Base-by-base conservation (phyloP, 2,113 vertebrate species). In the Pteronura brasiliensis region DNA sequence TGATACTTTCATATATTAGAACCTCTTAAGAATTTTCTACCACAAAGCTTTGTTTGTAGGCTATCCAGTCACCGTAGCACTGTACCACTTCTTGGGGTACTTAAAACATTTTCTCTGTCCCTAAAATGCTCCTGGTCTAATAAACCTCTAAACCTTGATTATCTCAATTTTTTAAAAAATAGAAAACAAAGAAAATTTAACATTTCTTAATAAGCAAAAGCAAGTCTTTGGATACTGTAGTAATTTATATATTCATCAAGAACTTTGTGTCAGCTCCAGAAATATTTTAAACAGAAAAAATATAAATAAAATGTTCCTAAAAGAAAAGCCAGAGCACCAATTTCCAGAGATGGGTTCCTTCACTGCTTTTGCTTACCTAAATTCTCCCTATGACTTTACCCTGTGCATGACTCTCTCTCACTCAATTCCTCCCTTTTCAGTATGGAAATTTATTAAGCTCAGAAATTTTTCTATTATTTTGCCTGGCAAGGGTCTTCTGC, bases 211-310 rank as follows among this genome's bases (percentile, higher is more conserved):
- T 79, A 80, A 65, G 74, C 34, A 89, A 92, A 80, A 95, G 23
- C 15, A 88, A 84, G 34, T 6, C 85, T 87, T 96, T 57, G 84
- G 29, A 69, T 76, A 92, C 71, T 77, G 5, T 12, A 42, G 42
- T 74, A 76, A 76, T 92, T 87, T 74, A 79, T 83, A 74, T 67
- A 72, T 82, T 98, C 47, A 65, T 81, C 90, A 85, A 59, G 61
- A 87, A 86, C 8, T 76, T 63, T 80, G n/a, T 82, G 21, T 80
- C 57, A 63, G 69, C 57, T 96, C 74, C 6, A 71, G 39, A 81
- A 84, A 63, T 85, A 91, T 52, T 83, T 88, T 81, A 88, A 85
- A 61, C 4, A 77, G 42, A 25, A 79, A 95, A 82, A 80, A 36
- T 63, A 18, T 63, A 85, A 71, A 17, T 72, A 84, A 85, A 93